phyloP scores from a whole-genome alignment of 2,888 invertebrate genomes.

The Sarcophaga caerulescens region DNA sequence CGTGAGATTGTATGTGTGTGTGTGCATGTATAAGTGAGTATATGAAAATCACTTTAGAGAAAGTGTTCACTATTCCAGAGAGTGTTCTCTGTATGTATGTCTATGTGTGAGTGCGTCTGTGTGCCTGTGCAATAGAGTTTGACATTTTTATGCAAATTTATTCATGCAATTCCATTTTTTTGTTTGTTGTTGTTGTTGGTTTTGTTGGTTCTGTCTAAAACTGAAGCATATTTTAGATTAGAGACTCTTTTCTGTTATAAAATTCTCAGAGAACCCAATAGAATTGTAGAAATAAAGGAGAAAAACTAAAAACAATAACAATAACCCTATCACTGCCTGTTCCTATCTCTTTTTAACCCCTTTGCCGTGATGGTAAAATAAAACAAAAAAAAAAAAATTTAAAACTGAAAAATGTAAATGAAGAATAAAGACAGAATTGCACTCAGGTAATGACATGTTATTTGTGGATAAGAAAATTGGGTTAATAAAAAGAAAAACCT shows the following conservation, averaged over 20 bases:
- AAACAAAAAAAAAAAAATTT: constrained; percentile 12
- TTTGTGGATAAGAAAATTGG: constrained; percentile 61
- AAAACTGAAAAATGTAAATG: constrained; percentile 37
- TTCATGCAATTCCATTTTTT: constrained; percentile 52
- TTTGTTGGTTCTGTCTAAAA: constrained; percentile 23
- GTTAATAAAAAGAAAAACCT: constrained; percentile 47
- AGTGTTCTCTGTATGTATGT: not conserved
- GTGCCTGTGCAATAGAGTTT: constrained; percentile 32
- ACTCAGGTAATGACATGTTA: constrained; percentile 66
- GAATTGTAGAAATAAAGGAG: constrained; percentile 14
- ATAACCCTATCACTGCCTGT: not conserved
- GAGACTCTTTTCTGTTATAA: constrained; percentile 26
- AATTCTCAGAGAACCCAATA: constrained; percentile 35
- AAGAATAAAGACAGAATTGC: constrained; percentile 46
- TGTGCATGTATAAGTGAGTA: not conserved
- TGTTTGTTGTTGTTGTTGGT: not conserved
- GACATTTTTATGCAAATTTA: constrained; percentile 67
- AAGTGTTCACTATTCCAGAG: constrained; percentile 30
- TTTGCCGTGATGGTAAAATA: no score
- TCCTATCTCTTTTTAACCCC: not conserved
- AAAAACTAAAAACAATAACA: constrained; percentile 46
- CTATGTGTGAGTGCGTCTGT: constrained; percentile 2
- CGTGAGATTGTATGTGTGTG: not conserved
- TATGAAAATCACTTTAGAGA: constrained; percentile 49
- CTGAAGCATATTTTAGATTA: constrained; percentile 64